Percentiles rank a stretch among this genome's conserved stretches.
These are phyloP conservation scores for Eulithis testata DNA, from an alignment of 2,888 invertebrate species.

Conservation along the genomic window DNA sequence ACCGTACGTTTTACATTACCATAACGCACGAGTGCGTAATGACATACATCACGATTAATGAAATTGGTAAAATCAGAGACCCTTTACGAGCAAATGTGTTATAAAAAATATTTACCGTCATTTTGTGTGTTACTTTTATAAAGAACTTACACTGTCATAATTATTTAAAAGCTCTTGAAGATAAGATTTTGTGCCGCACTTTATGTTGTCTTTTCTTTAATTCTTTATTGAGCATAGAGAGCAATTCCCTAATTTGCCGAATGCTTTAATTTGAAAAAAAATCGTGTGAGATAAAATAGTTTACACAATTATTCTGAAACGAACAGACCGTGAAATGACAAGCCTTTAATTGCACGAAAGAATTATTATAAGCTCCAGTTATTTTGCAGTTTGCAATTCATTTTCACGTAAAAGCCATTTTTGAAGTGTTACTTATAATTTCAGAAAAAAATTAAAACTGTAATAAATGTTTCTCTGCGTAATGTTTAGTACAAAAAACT, in stretches of 20 bases:
- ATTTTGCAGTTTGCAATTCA: constrained; percentile 1
- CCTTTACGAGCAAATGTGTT: too few species aligned
- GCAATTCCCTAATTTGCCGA: not conserved
- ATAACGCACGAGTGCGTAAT: too few species aligned
- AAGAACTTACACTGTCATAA: not conserved
- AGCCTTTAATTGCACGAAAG: constrained; percentile 16
- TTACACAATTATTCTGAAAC: constrained; percentile 9
- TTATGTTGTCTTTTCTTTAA: too few species aligned
- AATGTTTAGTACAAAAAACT: too few species aligned
- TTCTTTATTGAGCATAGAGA: too few species aligned
- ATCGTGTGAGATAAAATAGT: constrained; percentile 4
- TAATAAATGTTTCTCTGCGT: too few species aligned
- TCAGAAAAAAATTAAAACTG: too few species aligned
- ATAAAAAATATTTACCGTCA: constrained; percentile 11
- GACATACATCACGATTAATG: too few species aligned
- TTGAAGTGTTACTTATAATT: too few species aligned
- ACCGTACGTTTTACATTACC: too few species aligned
- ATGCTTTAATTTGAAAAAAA: constrained; percentile 4
- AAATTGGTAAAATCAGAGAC: too few species aligned
- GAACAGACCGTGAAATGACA: constrained; percentile 13
- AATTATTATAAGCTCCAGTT: constrained; percentile 9
- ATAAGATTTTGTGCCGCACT: not conserved
- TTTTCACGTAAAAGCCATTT: too few species aligned
- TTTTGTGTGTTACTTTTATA: not conserved
- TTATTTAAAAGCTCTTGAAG: not conserved